Percentiles rank a stretch among this genome's conserved stretches.
phyloP scores from a whole-genome alignment of 2,888 invertebrate species.

The Drosophila picticornis region DNA sequence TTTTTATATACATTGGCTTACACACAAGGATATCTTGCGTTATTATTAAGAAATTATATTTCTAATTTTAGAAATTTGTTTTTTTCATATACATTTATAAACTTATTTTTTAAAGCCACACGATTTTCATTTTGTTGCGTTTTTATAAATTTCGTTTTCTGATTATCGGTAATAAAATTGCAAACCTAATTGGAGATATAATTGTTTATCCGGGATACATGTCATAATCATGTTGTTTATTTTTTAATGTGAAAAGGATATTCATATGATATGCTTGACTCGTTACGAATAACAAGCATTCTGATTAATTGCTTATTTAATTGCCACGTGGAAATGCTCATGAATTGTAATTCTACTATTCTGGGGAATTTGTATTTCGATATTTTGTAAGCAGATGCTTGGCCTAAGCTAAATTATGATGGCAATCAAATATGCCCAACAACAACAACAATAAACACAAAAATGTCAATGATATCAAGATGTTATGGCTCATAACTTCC shows the following conservation, averaged over 20 bases:
- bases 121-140: neutral
- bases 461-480: slow-evolving; percentile 40
- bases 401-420: slow-evolving; percentile 27
- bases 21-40: too few species aligned
- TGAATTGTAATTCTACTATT: slow-evolving; percentile 9
- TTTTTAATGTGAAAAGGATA: neutral
- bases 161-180: neutral
- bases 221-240: neutral
- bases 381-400: slow-evolving; percentile 36
- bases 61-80: neutral
- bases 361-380: slow-evolving; percentile 17
- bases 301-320: slow-evolving; percentile 10
- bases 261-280: neutral
- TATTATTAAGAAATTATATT: neutral
- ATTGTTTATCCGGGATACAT: neutral
- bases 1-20: neutral
- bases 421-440: slow-evolving; percentile 33
- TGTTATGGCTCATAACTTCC: slow-evolving; percentile 35
- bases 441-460: slow-evolving; percentile 4
- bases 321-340: neutral
- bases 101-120: neutral
- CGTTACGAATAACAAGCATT: neutral
- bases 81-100: neutral
- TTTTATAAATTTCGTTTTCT: neutral
- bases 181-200: neutral